Percentiles rank a stretch among this genome's conserved stretches.
Evolutionary conservation across 2,888 invertebrate genomes (phyloP).

Genomic region (Arrhopalites spinosus): DNA sequence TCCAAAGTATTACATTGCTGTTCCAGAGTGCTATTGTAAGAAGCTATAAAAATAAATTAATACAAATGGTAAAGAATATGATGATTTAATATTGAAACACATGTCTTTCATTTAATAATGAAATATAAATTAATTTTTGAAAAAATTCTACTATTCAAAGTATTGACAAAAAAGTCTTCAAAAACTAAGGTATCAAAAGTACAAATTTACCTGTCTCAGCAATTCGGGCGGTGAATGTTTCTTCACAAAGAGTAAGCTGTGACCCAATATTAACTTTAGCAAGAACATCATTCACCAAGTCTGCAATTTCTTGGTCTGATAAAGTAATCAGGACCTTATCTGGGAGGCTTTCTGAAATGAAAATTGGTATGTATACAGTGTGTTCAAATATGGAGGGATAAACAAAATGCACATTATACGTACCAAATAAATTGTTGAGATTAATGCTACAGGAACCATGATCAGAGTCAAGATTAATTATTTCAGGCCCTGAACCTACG

Average conservation of each 20-base stretch:
- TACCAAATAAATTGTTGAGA: not conserved
- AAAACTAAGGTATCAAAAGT: too few relatives aligned
- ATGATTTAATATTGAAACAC: too few relatives aligned
- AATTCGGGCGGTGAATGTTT: constrained; percentile 10
- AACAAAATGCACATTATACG: too few relatives aligned
- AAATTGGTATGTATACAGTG: too few relatives aligned
- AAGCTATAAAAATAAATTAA: constrained; percentile 3
- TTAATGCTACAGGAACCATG: not conserved
- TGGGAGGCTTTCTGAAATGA: too few relatives aligned
- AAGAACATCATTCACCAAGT: constrained; percentile 22
- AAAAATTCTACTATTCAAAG: too few relatives aligned
- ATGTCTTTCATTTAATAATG: too few relatives aligned
- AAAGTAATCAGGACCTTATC: too few relatives aligned
- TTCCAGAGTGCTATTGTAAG: constrained; percentile 9
- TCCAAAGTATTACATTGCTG: constrained; percentile 20
- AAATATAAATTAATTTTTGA: too few relatives aligned
- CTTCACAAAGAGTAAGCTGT: constrained; percentile 13
- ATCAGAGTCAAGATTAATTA: constrained; percentile 11
- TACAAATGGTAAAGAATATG: not conserved
- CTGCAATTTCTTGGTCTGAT: constrained; percentile 19
- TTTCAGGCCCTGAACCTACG: not conserved
- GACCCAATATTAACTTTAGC: constrained; percentile 25
- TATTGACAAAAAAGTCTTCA: too few relatives aligned
- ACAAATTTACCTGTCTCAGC: too few relatives aligned
- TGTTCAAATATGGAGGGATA: too few relatives aligned